Base-by-base conservation (phyloP, 2,113 vertebrate species). In the Antennarius striatus region DNA sequence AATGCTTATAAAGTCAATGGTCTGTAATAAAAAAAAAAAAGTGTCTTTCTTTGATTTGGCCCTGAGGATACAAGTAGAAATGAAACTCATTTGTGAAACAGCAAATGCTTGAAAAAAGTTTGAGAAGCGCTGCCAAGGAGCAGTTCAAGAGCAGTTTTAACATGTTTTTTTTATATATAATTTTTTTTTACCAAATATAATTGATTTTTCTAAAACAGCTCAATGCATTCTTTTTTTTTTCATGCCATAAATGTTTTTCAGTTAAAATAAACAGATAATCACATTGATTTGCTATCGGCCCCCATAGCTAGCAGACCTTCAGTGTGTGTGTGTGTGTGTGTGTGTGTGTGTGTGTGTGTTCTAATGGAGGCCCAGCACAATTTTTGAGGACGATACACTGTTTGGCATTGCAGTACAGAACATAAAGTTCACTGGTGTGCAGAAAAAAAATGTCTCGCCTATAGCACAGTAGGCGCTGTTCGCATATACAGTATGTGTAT, bases 181-280 rank as follows among this genome's bases (percentile, higher is more conserved):
- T 36, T 36, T 4, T 36, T 5, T 36, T 36, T 36, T 4, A 36
- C 32, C 32, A 36, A 36, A 5, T 36, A 4, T 36, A 36, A 43
- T 10, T 43, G 42, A 43, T 43, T 43, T 43, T 43, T 9, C 9
- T 11, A 11, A 12, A 43, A 43, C 5, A 43, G 42, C 9, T 36
- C 3, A 7, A 36, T 36, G 3, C 10, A 42, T 56, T 54, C 42
- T 29, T 10, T 5, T 16, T 53, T 49, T 28, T 51, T 45, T 28
- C 39, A 36, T 6, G n/a, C 6, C 46, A 42, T 47, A 14, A 47
- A 49, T 28, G 39, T 52, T 50, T 45, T 56, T 32, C 4, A 52
- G n/a, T 51, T 67, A 15, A 51, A 13, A 61, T 40, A 39, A 57
- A 68, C 49, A 57, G 36, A 77, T 46, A 60, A 4, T 36, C 32